Evolutionary conservation across 2,113 vertebrate species (phyloP), one percentile per base, ranked within the genome.

Genomic region (Paracanthobrama guichenoti): DNA sequence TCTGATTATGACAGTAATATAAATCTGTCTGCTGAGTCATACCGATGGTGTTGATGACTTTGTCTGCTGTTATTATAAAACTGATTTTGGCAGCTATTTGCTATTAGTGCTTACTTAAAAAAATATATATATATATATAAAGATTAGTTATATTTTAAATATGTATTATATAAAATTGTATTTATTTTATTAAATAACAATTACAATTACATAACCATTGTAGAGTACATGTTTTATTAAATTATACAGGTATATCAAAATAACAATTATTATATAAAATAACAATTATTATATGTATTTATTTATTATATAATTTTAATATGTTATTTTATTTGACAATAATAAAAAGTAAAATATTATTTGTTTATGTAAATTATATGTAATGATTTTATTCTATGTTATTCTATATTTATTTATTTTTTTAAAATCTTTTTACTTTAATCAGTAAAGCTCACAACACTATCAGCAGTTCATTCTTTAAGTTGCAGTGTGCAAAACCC

Each of bases 1-100:
- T 71, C 24, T 35, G 79, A 59, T 59, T 26, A 48, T 82, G 66
- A 26, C 8, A 60, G 16, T 62, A 16, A 35, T 64, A 69, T 73
- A 18, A 53, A 73, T 71, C 64, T 31, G 42, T 35, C 18, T 67
- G 44, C 31, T 26, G 57, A 69, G 55, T 50, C 60, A 28, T 46
- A 7, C 5, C 9, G 24, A 5, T 11, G 8, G 31, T 42, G 18
- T 69, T 42, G 66, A 69, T 69, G 31, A 69, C 31, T 67, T 67
- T 67, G 18, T 67, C 31, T 67, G 66, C 35, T 11, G 35, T 39
- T 69, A 69, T 69, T 67, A 22, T 69, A 31, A 28, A 66, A 67
- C 62, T 8, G 6, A 66, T 18, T 67, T 20, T 20, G 28, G 31
- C 14, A 35, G 3, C 48, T 50, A 50, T 8, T 67, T 35, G 16